phyloP scores from a whole-genome alignment of 2,888 invertebrate genomes.

The Hydroisotoma schaefferi region DNA sequence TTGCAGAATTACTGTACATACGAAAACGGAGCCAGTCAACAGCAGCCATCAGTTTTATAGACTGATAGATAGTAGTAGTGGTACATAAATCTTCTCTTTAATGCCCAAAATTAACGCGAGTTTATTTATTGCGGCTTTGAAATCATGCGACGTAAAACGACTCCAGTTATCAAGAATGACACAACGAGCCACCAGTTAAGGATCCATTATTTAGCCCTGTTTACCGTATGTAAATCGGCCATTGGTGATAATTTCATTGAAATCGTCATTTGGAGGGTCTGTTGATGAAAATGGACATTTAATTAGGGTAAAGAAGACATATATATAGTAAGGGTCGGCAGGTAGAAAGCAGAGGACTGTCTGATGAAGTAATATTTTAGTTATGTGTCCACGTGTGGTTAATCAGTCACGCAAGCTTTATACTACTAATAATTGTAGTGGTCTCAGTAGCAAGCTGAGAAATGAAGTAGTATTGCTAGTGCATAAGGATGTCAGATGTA shows the following conservation, averaged over 20 bases:
- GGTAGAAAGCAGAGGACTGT: constrained; percentile 6
- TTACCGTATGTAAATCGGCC: constrained; percentile 10
- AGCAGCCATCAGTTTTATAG: too few species aligned
- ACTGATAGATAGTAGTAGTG: too few species aligned
- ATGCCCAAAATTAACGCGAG: constrained; percentile 9
- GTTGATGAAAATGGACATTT: constrained; percentile 14
- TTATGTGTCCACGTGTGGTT: constrained; percentile 40
- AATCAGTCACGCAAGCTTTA: constrained; percentile 46
- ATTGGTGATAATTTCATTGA: constrained; percentile 24
- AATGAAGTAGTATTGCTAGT: too few species aligned
- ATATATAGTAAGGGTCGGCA: neutral
- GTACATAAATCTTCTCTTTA: constrained; percentile 12
- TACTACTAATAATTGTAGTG: too few species aligned
- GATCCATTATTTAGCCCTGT: constrained; percentile 3
- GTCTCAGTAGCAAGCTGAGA: too few species aligned
- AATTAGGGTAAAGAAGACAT: constrained; percentile 3
- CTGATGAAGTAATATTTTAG: constrained; percentile 38
- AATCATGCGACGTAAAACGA: too few species aligned
- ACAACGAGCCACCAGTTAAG: neutral
- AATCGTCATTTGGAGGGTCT: constrained; percentile 9
- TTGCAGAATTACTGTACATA: too few species aligned
- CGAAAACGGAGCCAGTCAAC: too few species aligned
- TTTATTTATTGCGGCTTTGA: constrained; percentile 1
- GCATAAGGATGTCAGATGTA: too few species aligned
- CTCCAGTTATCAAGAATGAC: too few species aligned